A percentile compares a stretch with the other conserved stretches of the same genome.
These are phyloP conservation scores for Fratercula arctica DNA, from an alignment of 2,797 vertebrate genomes.

Conservation along the genomic window DNA sequence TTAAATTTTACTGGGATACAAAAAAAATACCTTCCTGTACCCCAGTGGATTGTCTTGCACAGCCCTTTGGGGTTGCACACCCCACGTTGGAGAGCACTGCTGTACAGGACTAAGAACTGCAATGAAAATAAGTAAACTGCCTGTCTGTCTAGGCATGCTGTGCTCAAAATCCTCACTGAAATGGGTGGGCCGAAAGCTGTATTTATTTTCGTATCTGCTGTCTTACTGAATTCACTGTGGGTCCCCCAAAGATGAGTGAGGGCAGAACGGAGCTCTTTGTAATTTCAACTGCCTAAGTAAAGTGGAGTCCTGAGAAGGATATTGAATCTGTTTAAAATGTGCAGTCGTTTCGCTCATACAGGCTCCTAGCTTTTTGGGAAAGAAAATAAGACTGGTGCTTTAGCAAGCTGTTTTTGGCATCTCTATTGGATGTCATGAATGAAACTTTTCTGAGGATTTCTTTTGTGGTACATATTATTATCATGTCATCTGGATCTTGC, in stretches of 20 bases:
- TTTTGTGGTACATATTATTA: not conserved
- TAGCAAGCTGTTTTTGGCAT: not conserved
- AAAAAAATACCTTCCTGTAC: not conserved
- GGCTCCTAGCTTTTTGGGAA: not conserved
- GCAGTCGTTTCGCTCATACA: not conserved
- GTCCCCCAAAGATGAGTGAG: not conserved
- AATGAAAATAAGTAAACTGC: not conserved
- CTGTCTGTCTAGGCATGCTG: not conserved
- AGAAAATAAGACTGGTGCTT: not conserved
- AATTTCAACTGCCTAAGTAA: not conserved
- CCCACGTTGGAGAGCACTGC: not conserved
- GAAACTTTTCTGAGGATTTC: conserved; percentile 53
- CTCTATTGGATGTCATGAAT: conserved; percentile 48
- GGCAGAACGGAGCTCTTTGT: not conserved
- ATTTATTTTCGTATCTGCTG: not conserved
- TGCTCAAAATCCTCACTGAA: not conserved
- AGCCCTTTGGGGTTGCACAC: not conserved
- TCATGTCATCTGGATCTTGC: not conserved
- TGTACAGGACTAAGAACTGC: not conserved
- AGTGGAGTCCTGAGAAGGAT: not conserved
- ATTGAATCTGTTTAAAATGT: not conserved
- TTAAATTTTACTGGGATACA: not conserved
- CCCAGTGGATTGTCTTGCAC: not conserved
- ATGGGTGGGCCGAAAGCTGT: not conserved
- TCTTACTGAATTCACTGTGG: not conserved